Conservation (phyloP, 2,113 vertebrate species). For the Forbesichthys agassizii region DNA sequence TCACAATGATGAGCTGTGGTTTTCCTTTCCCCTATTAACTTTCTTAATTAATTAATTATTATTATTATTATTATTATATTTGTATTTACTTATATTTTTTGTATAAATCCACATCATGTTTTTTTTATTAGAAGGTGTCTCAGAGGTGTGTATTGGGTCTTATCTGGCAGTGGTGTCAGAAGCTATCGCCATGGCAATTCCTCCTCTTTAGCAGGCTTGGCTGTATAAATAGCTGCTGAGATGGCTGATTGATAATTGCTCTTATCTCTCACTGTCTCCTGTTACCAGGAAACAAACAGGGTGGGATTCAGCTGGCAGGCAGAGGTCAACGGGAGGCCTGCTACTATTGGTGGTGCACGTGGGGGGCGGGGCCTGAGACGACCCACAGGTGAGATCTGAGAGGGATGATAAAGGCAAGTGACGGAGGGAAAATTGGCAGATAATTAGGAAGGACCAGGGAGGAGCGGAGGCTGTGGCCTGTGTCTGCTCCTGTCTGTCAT, state of each 20-base stretch:
- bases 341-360: constrained; percentile 69
- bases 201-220: constrained; percentile 32
- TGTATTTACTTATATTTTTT: too few species aligned
- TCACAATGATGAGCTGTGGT: neutral
- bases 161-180: constrained; percentile 53
- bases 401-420: constrained; percentile 74
- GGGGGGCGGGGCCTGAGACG: constrained; percentile 58
- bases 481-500: constrained; percentile 50
- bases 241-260: constrained; percentile 73
- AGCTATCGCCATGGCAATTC: constrained; percentile 50
- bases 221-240: constrained; percentile 70
- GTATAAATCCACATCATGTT: neutral
- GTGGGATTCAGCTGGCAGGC: constrained; percentile 52
- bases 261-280: constrained; percentile 71
- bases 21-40: neutral
- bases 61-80: too few species aligned
- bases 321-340: constrained; percentile 73
- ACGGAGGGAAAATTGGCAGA: constrained; percentile 74
- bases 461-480: constrained; percentile 59
- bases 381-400: constrained; percentile 74
- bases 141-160: constrained; percentile 29
- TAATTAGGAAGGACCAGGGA: constrained; percentile 72
- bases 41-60: too few species aligned
- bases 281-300: constrained; percentile 73
- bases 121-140: neutral